Evolutionary conservation across 2,888 invertebrate genomes (phyloP).

Genomic region (Diplolepis rosae): DNA sequence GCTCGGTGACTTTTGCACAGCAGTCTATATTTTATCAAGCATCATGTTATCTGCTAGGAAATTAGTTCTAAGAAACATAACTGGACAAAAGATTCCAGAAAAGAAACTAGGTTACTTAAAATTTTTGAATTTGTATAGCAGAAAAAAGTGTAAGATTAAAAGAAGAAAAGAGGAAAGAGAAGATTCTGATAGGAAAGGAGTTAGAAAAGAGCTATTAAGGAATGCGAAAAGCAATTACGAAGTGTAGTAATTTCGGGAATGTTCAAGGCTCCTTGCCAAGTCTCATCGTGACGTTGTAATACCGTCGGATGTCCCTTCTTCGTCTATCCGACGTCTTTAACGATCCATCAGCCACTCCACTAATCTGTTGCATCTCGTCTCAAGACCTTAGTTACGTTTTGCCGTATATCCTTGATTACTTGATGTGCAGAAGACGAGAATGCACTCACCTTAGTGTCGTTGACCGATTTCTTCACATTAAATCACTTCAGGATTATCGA

Average conservation of each 20-base stretch:
- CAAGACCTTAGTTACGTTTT: background rate
- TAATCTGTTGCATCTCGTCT: slow-evolving; percentile 26
- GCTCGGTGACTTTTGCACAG: no score
- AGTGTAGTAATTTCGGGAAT: slow-evolving; percentile 66
- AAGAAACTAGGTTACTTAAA: no score
- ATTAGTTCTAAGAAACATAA: no score
- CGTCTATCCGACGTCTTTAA: slow-evolving; percentile 33
- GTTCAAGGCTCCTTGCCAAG: slow-evolving; percentile 64
- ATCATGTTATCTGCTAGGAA: no score
- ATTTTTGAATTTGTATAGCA: no score
- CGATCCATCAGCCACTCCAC: slow-evolving; percentile 20
- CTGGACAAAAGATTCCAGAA: no score
- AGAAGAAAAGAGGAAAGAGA: background rate
- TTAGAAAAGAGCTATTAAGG: slow-evolving; percentile 48
- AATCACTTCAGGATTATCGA: background rate
- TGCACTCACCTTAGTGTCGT: slow-evolving; percentile 15
- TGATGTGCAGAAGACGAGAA: slow-evolving; percentile 5
- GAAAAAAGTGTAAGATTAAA: no score
- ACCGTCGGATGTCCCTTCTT: slow-evolving; percentile 49
- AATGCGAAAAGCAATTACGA: slow-evolving; percentile 63
- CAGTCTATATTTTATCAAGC: no score
- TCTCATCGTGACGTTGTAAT: slow-evolving; percentile 64
- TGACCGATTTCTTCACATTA: slow-evolving; percentile 17
- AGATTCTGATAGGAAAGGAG: slow-evolving; percentile 28
- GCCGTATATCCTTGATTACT: slow-evolving; percentile 16